Conservation (phyloP, 2,113 vertebrate species). For the Mormyrus lacerda region DNA sequence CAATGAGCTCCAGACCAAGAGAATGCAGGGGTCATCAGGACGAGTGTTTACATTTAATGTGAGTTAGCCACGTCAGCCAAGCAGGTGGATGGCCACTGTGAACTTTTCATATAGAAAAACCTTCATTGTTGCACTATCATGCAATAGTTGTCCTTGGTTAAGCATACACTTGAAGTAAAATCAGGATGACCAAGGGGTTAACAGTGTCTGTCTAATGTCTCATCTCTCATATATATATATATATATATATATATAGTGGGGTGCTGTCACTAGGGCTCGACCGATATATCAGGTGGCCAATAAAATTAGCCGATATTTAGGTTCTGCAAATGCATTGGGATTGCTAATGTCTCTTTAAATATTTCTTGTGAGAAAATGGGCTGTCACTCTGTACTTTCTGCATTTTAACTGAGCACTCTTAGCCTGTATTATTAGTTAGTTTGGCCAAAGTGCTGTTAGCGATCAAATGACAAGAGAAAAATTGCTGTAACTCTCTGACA, state of each 20-base stretch:
- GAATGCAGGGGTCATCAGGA: slow-evolving; percentile 22
- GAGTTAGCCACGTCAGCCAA: not conserved
- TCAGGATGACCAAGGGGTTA: not conserved
- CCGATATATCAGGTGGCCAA: not conserved
- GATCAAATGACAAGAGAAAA: not conserved
- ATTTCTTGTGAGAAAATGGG: not conserved
- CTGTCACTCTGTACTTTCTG: not conserved
- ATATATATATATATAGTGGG: slow-evolving; percentile 23
- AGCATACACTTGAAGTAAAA: slow-evolving; percentile 23
- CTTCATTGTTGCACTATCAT: not conserved
- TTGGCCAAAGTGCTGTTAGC: not conserved
- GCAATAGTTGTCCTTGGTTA: slow-evolving; percentile 23
- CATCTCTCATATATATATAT: slow-evolving; percentile 10
- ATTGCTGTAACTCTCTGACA: not conserved
- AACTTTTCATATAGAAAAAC: not conserved
- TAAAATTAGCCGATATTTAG: not conserved
- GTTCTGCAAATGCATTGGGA: not conserved
- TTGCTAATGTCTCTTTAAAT: not conserved
- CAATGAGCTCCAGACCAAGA: slow-evolving; percentile 59
- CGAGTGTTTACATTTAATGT: not conserved
- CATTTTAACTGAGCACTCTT: not conserved
- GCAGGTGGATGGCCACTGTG: not conserved
- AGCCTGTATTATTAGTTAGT: not conserved
- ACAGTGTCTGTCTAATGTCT: slow-evolving; percentile 21
- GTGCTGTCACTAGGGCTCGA: not conserved